phyloP scores from a whole-genome alignment of 2,888 invertebrate species.

The Acanthosepion lycidas region DNA sequence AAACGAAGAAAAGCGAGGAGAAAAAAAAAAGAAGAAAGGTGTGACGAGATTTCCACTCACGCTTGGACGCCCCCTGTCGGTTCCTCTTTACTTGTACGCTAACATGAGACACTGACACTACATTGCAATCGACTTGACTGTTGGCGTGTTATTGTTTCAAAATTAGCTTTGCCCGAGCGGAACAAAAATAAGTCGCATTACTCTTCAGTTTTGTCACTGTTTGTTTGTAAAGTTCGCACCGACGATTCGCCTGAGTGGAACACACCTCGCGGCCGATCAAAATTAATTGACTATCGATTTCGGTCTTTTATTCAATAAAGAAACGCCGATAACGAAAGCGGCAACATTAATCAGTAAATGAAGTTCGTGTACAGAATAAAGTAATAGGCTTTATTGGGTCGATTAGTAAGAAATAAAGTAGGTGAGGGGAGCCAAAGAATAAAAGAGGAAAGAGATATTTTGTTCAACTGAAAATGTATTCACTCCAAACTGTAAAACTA shows the following conservation, averaged over 20 bases:
- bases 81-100: not conserved
- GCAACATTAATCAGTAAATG: not conserved
- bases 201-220: not conserved
- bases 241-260: not conserved
- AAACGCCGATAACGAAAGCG: not conserved
- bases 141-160: constrained; percentile 33
- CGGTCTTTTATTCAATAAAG: not conserved
- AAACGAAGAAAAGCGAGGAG: not conserved
- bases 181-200: not conserved
- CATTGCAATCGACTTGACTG: constrained; percentile 33
- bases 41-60: not conserved
- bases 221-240: not conserved
- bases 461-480: not conserved
- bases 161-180: constrained; percentile 18
- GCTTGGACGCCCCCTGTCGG: not conserved
- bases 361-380: not conserved
- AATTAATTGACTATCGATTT: constrained; percentile 23
- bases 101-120: not conserved
- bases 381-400: not conserved
- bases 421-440: not conserved
- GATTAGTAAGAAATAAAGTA: not conserved
- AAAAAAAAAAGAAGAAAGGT: not conserved
- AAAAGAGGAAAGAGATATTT: not conserved
- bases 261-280: not conserved
- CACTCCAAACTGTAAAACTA: not conserved